Conservation (phyloP, 2,888 invertebrate genomes). For the Agonopterix subpropinquella region DNA sequence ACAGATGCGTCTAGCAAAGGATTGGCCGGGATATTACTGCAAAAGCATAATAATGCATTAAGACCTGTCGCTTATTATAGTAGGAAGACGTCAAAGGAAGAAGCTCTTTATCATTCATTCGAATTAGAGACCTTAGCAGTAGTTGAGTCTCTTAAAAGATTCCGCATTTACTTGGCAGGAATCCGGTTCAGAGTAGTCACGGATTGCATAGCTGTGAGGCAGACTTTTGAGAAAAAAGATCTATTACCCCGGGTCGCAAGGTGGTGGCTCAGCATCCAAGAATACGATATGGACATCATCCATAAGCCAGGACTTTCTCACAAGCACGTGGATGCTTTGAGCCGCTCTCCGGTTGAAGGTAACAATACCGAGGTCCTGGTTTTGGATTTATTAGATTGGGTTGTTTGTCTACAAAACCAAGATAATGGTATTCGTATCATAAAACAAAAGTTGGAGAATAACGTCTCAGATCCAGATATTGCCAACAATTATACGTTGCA, state of each 20-base stretch:
- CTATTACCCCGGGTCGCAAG: not conserved
- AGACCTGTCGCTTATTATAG: conserved; percentile 12
- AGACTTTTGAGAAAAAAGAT: not conserved
- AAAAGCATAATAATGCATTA: conserved; percentile 6
- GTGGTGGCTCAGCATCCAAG: not conserved
- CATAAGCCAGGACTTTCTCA: not conserved
- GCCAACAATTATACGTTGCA: not conserved
- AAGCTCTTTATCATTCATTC: not conserved
- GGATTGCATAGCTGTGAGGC: not conserved
- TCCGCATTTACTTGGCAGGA: not conserved
- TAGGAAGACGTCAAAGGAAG: not conserved
- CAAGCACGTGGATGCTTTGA: not conserved
- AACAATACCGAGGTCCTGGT: conserved; percentile 8
- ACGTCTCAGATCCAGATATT: not conserved
- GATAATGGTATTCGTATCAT: not conserved
- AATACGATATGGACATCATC: not conserved
- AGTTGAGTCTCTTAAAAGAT: not conserved
- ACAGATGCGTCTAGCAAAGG: too few species aligned
- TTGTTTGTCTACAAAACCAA: not conserved
- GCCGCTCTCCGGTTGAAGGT: conserved; percentile 17
- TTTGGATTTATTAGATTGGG: not conserved
- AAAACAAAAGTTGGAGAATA: not conserved
- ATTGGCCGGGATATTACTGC: conserved; percentile 26
- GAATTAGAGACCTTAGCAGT: not conserved
- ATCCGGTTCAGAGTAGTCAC: not conserved